Evolutionary conservation across 2,797 vertebrate genomes (phyloP), one percentile per base, ranked within the genome.

Genomic region (Babyrousa celebensis): DNA sequence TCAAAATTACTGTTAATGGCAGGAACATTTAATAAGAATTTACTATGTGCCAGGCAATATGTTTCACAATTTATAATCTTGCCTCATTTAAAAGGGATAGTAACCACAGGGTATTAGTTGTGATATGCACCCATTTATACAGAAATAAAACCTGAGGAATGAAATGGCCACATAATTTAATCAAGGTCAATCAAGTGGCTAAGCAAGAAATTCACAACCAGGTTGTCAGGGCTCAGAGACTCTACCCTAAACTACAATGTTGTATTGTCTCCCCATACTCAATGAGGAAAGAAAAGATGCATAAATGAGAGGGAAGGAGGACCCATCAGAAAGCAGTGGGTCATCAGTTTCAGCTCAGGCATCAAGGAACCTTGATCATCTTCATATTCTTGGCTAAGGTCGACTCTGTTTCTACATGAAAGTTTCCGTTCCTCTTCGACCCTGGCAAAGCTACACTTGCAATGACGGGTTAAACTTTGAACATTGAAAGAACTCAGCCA

Each of bases 401-500:
- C 77, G 23, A 71, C 23, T 71, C 20, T 54, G 3, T 89, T 96
- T 88, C 16, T 18, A 62, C 20, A 21, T 23, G 17, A 86, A 92
- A 29, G 40, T 27, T 32, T 60, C 12, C 29, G 85, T 92, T 65
- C 29, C 56, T 77, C 16, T n/a, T 58, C 67, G 52, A 89, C 52
- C n/a, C 8, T 78, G 68, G 48, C 12, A 54, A 85, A 17, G 20
- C 9, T 56, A 52, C 18, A 74, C 11, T n/a, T 91, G 11, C 17
- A 74, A 48, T 2, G 16, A 58, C 54, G 36, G 40, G 29, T 92
- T 95, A 65, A 87, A 63, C 29, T 77, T 36, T 87, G 43, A 54
- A 63, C 65, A 32, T 52, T 83, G 21, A 78, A 96, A 68, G 12
- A 54, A 4, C 4, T 78, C 77, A 93, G 74, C 58, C 54, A 83